A percentile compares a stretch with the other conserved stretches of the same genome.
phyloP scores from a whole-genome alignment of 2,888 invertebrate species.

The Leptura quadrifasciata region DNA sequence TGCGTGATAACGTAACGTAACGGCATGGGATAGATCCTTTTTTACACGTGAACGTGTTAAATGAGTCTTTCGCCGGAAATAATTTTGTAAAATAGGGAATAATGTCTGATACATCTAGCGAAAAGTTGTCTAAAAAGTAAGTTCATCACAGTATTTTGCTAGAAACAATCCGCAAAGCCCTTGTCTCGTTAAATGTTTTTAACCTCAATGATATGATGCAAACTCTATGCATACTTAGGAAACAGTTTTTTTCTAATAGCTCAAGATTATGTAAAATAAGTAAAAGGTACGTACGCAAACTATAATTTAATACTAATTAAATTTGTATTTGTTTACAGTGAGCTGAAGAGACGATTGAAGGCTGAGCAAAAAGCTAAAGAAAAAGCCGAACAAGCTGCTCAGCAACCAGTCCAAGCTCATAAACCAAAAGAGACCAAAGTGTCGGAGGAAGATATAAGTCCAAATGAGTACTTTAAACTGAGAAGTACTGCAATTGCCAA shows the following conservation, averaged over 20 bases:
- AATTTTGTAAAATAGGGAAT: neutral
- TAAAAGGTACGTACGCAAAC: conserved; percentile 64
- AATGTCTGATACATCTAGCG: conserved; percentile 64
- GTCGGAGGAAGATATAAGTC: conserved; percentile 89
- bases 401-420: conserved; percentile 57
- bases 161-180: conserved; percentile 3
- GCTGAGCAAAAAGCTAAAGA: conserved; percentile 95
- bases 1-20: neutral
- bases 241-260: conserved; percentile 53
- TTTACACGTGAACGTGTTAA: conserved; percentile 36
- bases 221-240: conserved; percentile 53
- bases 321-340: conserved; percentile 79
- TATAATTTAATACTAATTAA: conserved; percentile 55
- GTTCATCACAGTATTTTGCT: conserved; percentile 48
- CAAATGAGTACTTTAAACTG: conserved; percentile 95
- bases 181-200: neutral
- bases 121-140: conserved; percentile 69
- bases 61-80: conserved; percentile 9
- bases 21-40: neutral
- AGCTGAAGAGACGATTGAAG: conserved; percentile 93
- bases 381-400: conserved; percentile 77
- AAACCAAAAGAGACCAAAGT: conserved; percentile 64
- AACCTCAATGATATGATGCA: conserved; percentile 60
- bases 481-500: conserved; percentile 88
- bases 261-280: conserved; percentile 60